phyloP scores from a whole-genome alignment of 64 coral and sea anemone genomes.

The Cladopsammia gracilis region DNA sequence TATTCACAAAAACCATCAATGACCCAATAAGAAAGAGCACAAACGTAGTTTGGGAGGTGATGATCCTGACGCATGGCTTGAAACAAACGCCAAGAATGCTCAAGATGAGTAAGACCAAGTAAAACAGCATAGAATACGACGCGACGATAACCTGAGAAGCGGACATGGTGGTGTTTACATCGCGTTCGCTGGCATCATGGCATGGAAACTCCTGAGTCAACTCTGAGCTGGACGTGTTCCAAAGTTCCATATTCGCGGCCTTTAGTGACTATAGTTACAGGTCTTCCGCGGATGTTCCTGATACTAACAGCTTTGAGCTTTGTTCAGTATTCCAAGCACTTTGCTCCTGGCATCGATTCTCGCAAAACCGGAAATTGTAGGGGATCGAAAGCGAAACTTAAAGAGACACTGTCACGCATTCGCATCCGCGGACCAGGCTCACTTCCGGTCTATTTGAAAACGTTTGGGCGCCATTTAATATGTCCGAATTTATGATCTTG shows the following conservation, averaged over 20 bases:
- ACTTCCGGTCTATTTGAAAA: too few relatives aligned
- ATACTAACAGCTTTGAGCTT: too few relatives aligned
- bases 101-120: slow-evolving; percentile 52
- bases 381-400: too few relatives aligned
- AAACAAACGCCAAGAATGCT: slow-evolving; percentile 37
- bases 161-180: slow-evolving; percentile 33
- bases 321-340: too few relatives aligned
- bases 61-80: slow-evolving; percentile 15
- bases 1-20: slow-evolving; percentile 25
- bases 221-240: neutral
- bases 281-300: too few relatives aligned
- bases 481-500: too few relatives aligned
- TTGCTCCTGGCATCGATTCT: too few relatives aligned
- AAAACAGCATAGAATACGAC: slow-evolving; percentile 64
- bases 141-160: slow-evolving; percentile 49
- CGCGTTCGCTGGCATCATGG: slow-evolving; percentile 1
- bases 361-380: too few relatives aligned
- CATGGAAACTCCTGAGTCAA: neutral
- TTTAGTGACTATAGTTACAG: too few relatives aligned
- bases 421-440: too few relatives aligned
- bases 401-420: too few relatives aligned
- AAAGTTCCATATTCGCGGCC: neutral
- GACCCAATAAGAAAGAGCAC: slow-evolving; percentile 66
- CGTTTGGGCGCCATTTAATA: too few relatives aligned
- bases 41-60: slow-evolving; percentile 55